Conservation (phyloP, 1,140 invertebrate species). For the Pogonognathellus flavescens region DNA sequence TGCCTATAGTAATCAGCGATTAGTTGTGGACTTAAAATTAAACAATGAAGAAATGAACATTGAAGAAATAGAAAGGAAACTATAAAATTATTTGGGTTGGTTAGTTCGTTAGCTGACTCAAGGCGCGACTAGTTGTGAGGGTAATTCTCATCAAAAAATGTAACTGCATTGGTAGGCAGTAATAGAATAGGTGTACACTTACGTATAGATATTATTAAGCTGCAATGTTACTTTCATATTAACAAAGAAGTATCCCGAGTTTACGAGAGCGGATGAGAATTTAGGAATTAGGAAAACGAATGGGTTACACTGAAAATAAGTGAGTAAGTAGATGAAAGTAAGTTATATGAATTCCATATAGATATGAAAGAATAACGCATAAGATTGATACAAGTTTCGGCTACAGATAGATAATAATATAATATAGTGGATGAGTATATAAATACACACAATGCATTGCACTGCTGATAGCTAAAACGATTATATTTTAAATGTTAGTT, state of each 20-base stretch:
- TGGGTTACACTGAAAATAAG: neutral
- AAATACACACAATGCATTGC: too few relatives aligned
- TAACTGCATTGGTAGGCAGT: neutral
- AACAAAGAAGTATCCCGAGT: neutral
- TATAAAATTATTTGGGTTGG: constrained; percentile 34
- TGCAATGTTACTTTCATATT: too few relatives aligned
- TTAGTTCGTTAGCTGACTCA: constrained; percentile 28
- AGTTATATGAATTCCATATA: too few relatives aligned
- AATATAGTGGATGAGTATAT: neutral
- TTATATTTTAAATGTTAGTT: constrained; percentile 3
- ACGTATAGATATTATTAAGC: too few relatives aligned
- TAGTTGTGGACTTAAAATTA: constrained; percentile 37
- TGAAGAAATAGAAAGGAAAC: constrained; percentile 39
- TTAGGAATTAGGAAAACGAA: constrained; percentile 3
- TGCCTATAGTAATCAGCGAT: constrained; percentile 18
- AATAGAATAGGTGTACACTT: too few relatives aligned
- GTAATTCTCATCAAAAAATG: neutral
- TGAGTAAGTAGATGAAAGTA: neutral
- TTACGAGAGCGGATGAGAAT: neutral
- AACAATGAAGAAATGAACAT: constrained; percentile 21
- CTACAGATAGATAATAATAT: too few relatives aligned
- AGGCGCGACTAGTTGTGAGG: neutral
- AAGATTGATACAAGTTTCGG: neutral
- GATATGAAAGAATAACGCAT: neutral
- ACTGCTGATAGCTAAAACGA: constrained; percentile 10